phyloP scores from a whole-genome alignment of 2,888 invertebrate genomes.

The Drosophila recens region DNA sequence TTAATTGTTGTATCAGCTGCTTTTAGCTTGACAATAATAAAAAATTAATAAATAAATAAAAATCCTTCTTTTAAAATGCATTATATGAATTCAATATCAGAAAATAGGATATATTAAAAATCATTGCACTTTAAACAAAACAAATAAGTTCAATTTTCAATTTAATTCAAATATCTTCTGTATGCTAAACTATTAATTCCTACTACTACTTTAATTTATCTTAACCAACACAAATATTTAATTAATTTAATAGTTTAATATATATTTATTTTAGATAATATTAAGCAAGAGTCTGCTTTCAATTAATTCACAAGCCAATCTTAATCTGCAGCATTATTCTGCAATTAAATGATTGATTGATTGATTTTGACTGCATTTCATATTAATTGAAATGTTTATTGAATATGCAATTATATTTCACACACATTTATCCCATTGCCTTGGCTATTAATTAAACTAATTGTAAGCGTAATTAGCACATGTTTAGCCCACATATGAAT shows the following conservation, averaged over 20 bases:
- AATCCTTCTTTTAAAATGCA: too few species aligned
- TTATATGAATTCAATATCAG: too few species aligned
- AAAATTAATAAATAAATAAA: too few species aligned
- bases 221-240: too few species aligned
- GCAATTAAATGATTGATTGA: background rate
- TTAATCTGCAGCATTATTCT: background rate
- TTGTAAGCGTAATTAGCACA: conserved; percentile 9
- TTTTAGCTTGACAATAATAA: too few species aligned
- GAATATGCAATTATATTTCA: background rate
- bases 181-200: too few species aligned
- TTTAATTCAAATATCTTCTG: too few species aligned
- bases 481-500: conserved; percentile 3
- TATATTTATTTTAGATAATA: background rate
- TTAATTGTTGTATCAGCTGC: too few species aligned
- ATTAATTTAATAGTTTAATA: too few species aligned
- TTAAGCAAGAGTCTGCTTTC: background rate
- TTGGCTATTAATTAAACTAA: conserved; percentile 16
- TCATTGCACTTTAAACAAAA: too few species aligned
- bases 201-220: too few species aligned
- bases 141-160: too few species aligned
- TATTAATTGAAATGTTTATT: background rate
- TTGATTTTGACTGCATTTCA: conserved; percentile 1
- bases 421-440: background rate
- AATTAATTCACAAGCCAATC: background rate
- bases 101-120: background rate